A percentile compares a stretch with the other conserved stretches of the same genome.
Evolutionary conservation across 2,888 invertebrate species (phyloP).

Genomic region (Plebejus anna): DNA sequence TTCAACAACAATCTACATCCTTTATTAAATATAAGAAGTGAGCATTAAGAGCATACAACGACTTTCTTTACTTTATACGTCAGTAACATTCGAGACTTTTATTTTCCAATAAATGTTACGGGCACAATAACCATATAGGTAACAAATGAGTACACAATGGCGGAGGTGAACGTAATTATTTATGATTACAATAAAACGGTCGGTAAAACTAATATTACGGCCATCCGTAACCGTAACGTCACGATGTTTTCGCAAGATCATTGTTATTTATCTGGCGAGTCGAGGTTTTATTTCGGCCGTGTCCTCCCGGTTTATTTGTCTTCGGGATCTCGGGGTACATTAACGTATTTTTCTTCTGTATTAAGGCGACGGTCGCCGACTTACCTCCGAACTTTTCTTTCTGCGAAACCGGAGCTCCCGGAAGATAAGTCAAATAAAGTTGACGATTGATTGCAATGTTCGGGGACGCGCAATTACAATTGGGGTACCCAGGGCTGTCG

Average conservation of each 20-base stretch:
- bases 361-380: slow-evolving; percentile 71
- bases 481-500: slow-evolving; percentile 30
- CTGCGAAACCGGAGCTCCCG: slow-evolving; percentile 67
- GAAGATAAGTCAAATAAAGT: slow-evolving; percentile 74
- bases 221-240: slow-evolving; percentile 19
- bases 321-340: slow-evolving; percentile 76
- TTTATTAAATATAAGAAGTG: not conserved
- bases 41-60: not conserved
- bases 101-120: slow-evolving; percentile 18
- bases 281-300: slow-evolving; percentile 72
- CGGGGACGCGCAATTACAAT: slow-evolving; percentile 62
- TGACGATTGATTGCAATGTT: slow-evolving; percentile 75
- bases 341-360: slow-evolving; percentile 80
- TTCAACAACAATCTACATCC: not conserved
- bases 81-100: slow-evolving; percentile 8
- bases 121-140: slow-evolving; percentile 11
- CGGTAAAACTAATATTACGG: slow-evolving; percentile 24
- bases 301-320: slow-evolving; percentile 76
- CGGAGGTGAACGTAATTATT: slow-evolving; percentile 15
- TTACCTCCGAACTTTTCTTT: slow-evolving; percentile 74
- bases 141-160: slow-evolving; percentile 7
- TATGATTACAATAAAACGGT: slow-evolving; percentile 12
- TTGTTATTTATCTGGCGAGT: slow-evolving; percentile 73
- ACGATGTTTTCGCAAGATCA: slow-evolving; percentile 55
- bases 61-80: not conserved